Conservation (phyloP, 2,797 vertebrate genomes). For the Ciconia nigra region DNA sequence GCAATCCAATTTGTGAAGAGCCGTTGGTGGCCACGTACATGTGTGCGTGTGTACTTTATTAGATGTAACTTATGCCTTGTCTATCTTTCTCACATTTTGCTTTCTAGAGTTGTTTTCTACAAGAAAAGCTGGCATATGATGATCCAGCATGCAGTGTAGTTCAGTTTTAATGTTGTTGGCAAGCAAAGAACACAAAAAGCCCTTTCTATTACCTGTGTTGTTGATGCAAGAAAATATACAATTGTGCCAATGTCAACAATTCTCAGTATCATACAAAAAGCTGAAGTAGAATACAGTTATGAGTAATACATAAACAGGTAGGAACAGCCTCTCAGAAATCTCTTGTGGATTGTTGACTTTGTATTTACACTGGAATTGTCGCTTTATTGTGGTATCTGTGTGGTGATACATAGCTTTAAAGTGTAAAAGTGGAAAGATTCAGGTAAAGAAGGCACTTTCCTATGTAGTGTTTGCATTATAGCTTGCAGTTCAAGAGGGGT, state of each 20-base stretch:
- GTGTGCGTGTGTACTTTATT: background rate
- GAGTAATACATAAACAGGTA: background rate
- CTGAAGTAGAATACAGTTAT: background rate
- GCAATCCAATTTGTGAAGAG: background rate
- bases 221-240: background rate
- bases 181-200: background rate
- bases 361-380: background rate
- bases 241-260: background rate
- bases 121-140: background rate
- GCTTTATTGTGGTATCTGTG: background rate
- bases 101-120: background rate
- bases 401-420: background rate
- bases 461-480: background rate
- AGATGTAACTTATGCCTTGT: background rate
- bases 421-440: background rate
- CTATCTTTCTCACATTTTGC: background rate
- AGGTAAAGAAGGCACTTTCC: background rate
- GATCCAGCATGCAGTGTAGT: background rate
- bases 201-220: background rate
- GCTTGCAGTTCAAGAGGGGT: background rate
- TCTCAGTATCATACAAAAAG: background rate
- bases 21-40: background rate
- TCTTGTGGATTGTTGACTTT: background rate
- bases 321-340: background rate
- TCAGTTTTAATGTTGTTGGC: background rate